Base-by-base conservation (phyloP, 92 coral and sea anemone species). In the Epizoanthus rinbou region DNA sequence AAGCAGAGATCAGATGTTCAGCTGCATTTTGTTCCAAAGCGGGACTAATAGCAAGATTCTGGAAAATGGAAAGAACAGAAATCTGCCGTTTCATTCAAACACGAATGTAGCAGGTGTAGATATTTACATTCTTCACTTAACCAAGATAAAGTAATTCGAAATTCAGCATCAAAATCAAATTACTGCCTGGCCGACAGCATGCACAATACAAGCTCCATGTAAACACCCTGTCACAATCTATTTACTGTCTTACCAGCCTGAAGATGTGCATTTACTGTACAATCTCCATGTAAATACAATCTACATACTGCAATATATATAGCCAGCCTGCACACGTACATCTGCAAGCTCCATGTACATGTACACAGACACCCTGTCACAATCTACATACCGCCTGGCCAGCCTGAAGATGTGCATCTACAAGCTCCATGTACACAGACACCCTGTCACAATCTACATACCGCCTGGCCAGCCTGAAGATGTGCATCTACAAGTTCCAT, bases 401-500 rank as follows among this genome's bases (percentile, higher is more conserved):
- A 45, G 95, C 89, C 10, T 88, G 91, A 57, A 91, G 87, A 83
- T 90, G 98, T 15, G 96, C 94, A 47, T 86, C 92, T 9, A 91
- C 96, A 22, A 94, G 86, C 79, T 93, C 96, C 80, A 94, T 89
- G 80, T 83, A 94, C 5, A 94, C 98, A 31, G 94, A 89, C 13
- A 89, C 98, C 57, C 96, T 85, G 60, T 94, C 98, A 88, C 96
- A 50, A 50, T 50, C 54, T 37, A 41, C 92, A 60, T 86, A 97
- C 99, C 89, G 84, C 67, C 76, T 97, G 96, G 70, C 94, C 94
- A 41, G 98, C 92, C 17, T 90, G 93, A 74, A 92, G 90, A 83
- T 94, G 98, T 16, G 99, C 97, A 59, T 89, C 94, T 8, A 93
- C 98, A n/a, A 97, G 90, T 73, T 95, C 98, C 86, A 97, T 91